Percentiles rank a stretch among this genome's conserved stretches.
These are phyloP conservation scores for Halichoeres trimaculatus DNA, from an alignment of 2,113 vertebrate genomes.

Conservation along the genomic window DNA sequence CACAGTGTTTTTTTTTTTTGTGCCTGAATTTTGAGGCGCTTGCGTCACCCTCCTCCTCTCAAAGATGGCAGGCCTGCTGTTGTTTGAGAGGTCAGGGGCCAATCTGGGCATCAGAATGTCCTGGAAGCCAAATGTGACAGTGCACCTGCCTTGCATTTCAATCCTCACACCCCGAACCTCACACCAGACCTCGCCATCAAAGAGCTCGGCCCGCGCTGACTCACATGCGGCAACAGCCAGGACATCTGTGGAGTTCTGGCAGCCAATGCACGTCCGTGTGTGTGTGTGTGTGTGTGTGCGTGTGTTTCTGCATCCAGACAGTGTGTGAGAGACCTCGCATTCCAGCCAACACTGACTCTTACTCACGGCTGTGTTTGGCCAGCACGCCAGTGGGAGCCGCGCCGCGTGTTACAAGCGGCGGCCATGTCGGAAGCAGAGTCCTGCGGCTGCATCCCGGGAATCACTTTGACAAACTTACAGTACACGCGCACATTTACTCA, in stretches of 20 bases:
- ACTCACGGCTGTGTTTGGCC: constrained; percentile 64
- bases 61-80: constrained; percentile 36
- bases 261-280: constrained; percentile 6
- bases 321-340: constrained; percentile 53
- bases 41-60: constrained; percentile 12
- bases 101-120: constrained; percentile 55
- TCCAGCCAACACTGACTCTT: constrained; percentile 59
- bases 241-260: constrained; percentile 81
- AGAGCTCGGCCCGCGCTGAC: constrained; percentile 66
- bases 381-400: constrained; percentile 52
- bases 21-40: neutral
- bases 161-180: constrained; percentile 55
- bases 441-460: constrained; percentile 40
- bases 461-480: constrained; percentile 48
- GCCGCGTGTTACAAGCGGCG: constrained; percentile 56
- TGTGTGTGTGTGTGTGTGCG: neutral
- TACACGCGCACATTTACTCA: neutral
- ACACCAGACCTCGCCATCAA: constrained; percentile 70
- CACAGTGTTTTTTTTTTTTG: neutral
- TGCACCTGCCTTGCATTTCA: constrained; percentile 70
- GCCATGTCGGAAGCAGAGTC: constrained; percentile 46
- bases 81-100: constrained; percentile 55
- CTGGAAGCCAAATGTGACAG: constrained; percentile 55
- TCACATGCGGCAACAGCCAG: constrained; percentile 72
- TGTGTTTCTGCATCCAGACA: constrained; percentile 36